These are phyloP conservation scores for Linnaemya vulpina DNA, from an alignment of 2,888 invertebrate species.

Conservation along the genomic window DNA sequence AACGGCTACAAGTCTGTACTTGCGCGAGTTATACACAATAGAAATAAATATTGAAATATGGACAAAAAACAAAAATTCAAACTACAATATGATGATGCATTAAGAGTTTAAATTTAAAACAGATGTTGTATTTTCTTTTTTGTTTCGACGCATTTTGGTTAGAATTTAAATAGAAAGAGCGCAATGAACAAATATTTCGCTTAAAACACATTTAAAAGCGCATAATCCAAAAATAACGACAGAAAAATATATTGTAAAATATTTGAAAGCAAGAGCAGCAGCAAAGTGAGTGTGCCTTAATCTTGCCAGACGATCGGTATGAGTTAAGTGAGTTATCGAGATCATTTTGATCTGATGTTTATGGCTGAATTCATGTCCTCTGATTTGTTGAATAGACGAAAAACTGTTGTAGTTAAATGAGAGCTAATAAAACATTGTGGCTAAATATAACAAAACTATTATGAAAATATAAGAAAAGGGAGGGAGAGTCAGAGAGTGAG, in stretches of 20 bases:
- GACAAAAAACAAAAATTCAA: conserved; percentile 35
- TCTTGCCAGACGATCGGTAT: background rate
- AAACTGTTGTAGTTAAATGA: conserved; percentile 4
- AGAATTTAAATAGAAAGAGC: conserved; percentile 60
- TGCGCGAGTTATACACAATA: conserved; percentile 9
- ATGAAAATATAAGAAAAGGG: background rate
- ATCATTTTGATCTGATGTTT: conserved; percentile 6
- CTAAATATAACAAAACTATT: conserved; percentile 31
- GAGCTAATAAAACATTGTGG: conserved; percentile 27
- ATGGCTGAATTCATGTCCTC: conserved; percentile 47
- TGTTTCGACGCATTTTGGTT: conserved; percentile 38
- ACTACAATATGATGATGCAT: conserved; percentile 54
- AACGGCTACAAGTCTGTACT: conserved; percentile 22
- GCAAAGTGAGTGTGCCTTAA: background rate
- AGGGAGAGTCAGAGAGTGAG: background rate
- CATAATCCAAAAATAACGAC: conserved; percentile 58
- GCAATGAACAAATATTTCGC: conserved; percentile 15
- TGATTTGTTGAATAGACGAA: background rate
- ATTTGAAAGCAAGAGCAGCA: conserved; percentile 31
- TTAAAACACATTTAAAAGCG: conserved; percentile 41
- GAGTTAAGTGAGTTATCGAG: conserved; percentile 17
- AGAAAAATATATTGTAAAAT: conserved; percentile 9
- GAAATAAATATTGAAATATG: conserved; percentile 42
- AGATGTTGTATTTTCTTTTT: conserved; percentile 59
- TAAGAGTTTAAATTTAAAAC: conserved; percentile 69